Evolutionary conservation across 2,113 vertebrate species (phyloP).

Genomic region (Lycaon pictus): DNA sequence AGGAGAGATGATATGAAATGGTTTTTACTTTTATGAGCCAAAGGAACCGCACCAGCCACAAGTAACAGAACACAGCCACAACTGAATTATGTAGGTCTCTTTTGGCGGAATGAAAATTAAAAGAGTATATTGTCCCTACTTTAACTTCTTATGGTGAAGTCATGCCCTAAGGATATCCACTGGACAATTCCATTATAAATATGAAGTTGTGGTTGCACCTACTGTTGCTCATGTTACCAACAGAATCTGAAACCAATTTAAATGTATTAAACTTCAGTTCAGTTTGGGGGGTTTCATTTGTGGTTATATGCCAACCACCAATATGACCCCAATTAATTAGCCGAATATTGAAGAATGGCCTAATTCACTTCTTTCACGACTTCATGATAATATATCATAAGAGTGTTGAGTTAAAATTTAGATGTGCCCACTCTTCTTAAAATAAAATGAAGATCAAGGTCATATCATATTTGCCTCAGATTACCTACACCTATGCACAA

Average conservation of each 20-base stretch:
- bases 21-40: constrained; percentile 75
- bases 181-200: constrained; percentile 27
- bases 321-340: constrained; percentile 29
- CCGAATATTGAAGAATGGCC: constrained; percentile 24
- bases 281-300: constrained; percentile 17
- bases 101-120: constrained; percentile 22
- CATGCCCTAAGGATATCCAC: constrained; percentile 39
- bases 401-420: background rate
- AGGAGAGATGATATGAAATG: constrained; percentile 55
- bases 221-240: constrained; percentile 20
- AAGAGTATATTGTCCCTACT: constrained; percentile 15
- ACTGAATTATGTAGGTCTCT: background rate
- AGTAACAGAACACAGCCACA: background rate
- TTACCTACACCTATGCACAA: background rate
- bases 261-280: constrained; percentile 37
- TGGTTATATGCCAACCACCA: background rate
- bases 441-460: background rate
- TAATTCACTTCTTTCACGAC: background rate
- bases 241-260: constrained; percentile 41
- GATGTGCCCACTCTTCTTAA: background rate
- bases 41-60: constrained; percentile 54
- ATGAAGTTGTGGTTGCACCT: constrained; percentile 12
- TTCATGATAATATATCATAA: background rate
- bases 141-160: constrained; percentile 11
- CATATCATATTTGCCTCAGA: background rate